Conservation (phyloP, 2,797 vertebrate species). For the Lepilemur ruficaudatus region DNA sequence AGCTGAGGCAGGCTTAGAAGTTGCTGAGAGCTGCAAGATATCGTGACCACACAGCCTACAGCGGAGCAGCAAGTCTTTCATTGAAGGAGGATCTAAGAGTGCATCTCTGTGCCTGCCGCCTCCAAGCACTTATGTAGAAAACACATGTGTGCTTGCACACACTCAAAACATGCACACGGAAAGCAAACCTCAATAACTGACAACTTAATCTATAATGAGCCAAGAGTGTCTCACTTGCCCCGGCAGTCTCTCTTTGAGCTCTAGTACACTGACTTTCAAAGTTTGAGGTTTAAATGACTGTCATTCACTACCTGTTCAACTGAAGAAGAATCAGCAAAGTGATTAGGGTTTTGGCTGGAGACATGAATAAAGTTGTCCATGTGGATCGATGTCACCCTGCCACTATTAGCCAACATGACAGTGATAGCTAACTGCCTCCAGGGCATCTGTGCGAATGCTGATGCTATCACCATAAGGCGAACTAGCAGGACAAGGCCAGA, state of each 20-base stretch:
- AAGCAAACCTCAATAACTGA: background rate
- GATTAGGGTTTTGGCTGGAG: conserved; percentile 36
- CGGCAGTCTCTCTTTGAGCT: background rate
- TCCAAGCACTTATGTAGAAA: background rate
- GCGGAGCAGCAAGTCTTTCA: background rate
- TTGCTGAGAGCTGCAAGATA: background rate
- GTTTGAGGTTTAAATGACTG: conserved; percentile 31
- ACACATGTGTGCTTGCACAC: background rate
- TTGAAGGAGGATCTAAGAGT: background rate
- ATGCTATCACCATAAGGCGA: background rate
- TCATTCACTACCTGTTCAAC: conserved; percentile 19
- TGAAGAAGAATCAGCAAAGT: conserved; percentile 35
- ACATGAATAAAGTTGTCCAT: conserved; percentile 60
- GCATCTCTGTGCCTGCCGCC: background rate
- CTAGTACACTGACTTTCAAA: background rate
- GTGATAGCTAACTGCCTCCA: conserved; percentile 19
- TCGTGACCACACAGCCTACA: background rate
- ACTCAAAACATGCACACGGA: background rate
- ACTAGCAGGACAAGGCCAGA: background rate
- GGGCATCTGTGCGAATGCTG: background rate
- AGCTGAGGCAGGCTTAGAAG: background rate
- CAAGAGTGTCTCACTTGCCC: background rate
- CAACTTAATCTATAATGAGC: background rate
- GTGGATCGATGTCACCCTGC: conserved; percentile 50
- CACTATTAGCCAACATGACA: conserved; percentile 25